These are phyloP conservation scores for Eonycteris spelaea DNA, from an alignment of 2,113 vertebrate species.

Conservation along the genomic window DNA sequence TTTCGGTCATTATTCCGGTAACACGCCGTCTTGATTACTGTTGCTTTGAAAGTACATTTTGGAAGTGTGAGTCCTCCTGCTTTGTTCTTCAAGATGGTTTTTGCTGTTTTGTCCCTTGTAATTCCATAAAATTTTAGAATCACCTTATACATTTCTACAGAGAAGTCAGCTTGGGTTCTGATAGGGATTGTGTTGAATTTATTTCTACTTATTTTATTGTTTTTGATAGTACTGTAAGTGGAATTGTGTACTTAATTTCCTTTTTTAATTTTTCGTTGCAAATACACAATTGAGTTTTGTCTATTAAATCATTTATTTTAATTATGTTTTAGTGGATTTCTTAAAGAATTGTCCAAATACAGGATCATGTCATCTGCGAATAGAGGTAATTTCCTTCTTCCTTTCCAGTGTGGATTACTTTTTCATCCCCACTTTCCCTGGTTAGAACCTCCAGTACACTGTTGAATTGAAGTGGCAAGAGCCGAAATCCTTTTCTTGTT, in stretches of 20 bases:
- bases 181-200: not conserved
- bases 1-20: not conserved
- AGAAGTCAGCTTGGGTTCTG: not conserved
- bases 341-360: not conserved
- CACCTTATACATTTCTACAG: not conserved
- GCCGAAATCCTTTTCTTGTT: not conserved
- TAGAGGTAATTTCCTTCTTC: not conserved
- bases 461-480: not conserved
- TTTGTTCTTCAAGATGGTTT: not conserved
- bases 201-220: not conserved
- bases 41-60: not conserved
- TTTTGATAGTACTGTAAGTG: not conserved
- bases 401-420: not conserved
- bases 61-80: not conserved
- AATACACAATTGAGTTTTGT: not conserved
- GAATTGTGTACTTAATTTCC: not conserved
- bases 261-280: not conserved
- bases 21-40: not conserved
- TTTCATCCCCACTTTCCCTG: not conserved
- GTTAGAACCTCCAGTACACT: not conserved
- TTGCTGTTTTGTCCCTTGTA: not conserved
- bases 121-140: not conserved
- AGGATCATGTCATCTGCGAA: not conserved
- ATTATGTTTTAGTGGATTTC: not conserved
- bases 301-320: not conserved